Conservation (phyloP, 2,888 invertebrate species). For the Myopa testacea region DNA sequence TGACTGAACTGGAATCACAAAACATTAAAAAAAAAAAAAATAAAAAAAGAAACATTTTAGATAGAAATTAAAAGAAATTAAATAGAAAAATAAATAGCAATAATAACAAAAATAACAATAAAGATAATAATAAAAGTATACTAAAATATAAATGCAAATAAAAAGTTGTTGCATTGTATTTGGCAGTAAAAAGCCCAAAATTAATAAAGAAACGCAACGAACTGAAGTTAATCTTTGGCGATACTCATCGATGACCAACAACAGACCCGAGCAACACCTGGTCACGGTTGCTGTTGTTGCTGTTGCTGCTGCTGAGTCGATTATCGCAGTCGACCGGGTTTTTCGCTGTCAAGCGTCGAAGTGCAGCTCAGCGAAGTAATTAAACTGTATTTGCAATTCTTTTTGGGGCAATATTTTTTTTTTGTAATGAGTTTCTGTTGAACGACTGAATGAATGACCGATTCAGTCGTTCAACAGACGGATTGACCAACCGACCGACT, state of each 20-base stretch:
- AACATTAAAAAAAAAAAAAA: background rate
- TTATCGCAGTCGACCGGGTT: background rate
- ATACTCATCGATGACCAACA: slow-evolving; percentile 16
- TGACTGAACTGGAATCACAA: background rate
- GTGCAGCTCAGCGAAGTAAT: slow-evolving; percentile 1
- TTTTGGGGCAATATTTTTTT: background rate
- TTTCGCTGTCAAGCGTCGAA: background rate
- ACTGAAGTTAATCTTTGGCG: background rate
- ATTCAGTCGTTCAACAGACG: background rate
- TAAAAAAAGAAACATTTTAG: background rate
- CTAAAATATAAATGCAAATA: background rate
- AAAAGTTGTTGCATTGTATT: no score
- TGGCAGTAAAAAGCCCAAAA: background rate
- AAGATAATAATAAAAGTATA: no score
- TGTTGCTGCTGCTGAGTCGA: background rate
- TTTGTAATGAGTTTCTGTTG: background rate
- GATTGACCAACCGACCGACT: background rate
- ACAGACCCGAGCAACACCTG: background rate
- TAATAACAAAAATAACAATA: no score
- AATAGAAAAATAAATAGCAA: background rate
- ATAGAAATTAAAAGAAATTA: background rate
- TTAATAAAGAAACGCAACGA: background rate
- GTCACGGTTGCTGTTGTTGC: background rate
- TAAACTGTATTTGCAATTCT: background rate
- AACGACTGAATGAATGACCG: background rate